Evolutionary conservation across 2,888 invertebrate species (phyloP).

Genomic region (Anticlea derivata): DNA sequence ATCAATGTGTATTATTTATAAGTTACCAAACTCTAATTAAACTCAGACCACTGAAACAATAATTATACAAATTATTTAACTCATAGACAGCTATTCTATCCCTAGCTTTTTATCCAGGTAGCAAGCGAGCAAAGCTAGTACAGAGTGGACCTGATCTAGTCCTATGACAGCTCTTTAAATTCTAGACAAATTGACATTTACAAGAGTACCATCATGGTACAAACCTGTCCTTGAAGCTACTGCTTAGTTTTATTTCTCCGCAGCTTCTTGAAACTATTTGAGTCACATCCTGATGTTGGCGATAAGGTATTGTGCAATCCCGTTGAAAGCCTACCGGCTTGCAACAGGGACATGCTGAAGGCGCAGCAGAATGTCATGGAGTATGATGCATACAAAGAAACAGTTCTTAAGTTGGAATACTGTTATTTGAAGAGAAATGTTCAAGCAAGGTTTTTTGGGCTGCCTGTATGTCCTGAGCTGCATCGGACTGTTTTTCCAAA

Average conservation of each 20-base stretch:
- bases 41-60: too few relatives aligned
- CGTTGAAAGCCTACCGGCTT: constrained; percentile 83
- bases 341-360: constrained; percentile 85
- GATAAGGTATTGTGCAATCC: constrained; percentile 87
- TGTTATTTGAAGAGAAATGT: constrained; percentile 85
- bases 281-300: constrained; percentile 86
- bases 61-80: too few relatives aligned
- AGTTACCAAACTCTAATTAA: too few relatives aligned
- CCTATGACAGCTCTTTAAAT: too few relatives aligned
- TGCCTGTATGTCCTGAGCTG: constrained; percentile 88
- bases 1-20: too few relatives aligned
- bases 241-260: constrained; percentile 42
- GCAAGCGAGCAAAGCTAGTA: too few relatives aligned
- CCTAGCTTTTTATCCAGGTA: too few relatives aligned
- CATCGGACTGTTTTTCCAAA: constrained; percentile 87
- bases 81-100: too few relatives aligned
- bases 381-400: constrained; percentile 59
- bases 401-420: constrained; percentile 55
- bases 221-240: too few relatives aligned
- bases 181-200: too few relatives aligned
- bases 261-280: constrained; percentile 89
- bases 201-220: too few relatives aligned
- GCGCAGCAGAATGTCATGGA: constrained; percentile 84
- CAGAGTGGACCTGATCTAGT: too few relatives aligned
- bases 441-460: constrained; percentile 86